Evolutionary conservation across 1,140 invertebrate species (phyloP).

Genomic region (Zaprionus ornatus): DNA sequence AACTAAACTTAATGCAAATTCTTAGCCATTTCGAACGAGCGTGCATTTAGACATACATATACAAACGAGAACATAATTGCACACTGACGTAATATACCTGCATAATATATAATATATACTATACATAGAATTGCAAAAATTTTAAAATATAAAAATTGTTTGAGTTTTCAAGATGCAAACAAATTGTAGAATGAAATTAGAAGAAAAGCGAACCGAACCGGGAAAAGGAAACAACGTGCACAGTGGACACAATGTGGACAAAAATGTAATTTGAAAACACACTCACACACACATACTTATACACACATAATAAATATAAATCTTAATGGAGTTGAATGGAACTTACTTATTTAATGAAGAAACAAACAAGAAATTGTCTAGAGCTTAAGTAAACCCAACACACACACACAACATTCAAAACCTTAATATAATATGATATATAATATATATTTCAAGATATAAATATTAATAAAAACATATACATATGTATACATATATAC

Average conservation of each 20-base stretch:
- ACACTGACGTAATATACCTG: slow-evolving; percentile 20
- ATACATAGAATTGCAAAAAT: slow-evolving; percentile 7
- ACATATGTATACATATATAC: slow-evolving; percentile 36
- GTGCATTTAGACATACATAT: slow-evolving; percentile 67
- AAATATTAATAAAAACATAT: slow-evolving; percentile 25
- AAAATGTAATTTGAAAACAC: slow-evolving; percentile 36
- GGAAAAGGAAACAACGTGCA: neutral
- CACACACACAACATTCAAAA: slow-evolving; percentile 36
- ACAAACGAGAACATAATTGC: slow-evolving; percentile 22
- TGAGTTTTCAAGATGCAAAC: slow-evolving; percentile 25
- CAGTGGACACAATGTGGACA: slow-evolving; percentile 31
- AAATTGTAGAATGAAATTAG: slow-evolving; percentile 8
- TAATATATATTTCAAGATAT: slow-evolving; percentile 23
- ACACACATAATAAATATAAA: slow-evolving; percentile 12
- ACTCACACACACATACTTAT: neutral
- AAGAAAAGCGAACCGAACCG: slow-evolving; percentile 4
- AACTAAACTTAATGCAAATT: slow-evolving; percentile 53
- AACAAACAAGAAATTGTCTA: slow-evolving; percentile 28
- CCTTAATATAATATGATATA: slow-evolving; percentile 31
- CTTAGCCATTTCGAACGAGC: slow-evolving; percentile 77
- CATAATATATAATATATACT: slow-evolving; percentile 6
- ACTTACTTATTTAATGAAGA: slow-evolving; percentile 49
- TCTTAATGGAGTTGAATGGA: slow-evolving; percentile 40
- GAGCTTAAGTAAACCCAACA: slow-evolving; percentile 44
- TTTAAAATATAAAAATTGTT: slow-evolving; percentile 8